Conservation (phyloP, 2,797 vertebrate genomes). For the Smutsia temminckii region DNA sequence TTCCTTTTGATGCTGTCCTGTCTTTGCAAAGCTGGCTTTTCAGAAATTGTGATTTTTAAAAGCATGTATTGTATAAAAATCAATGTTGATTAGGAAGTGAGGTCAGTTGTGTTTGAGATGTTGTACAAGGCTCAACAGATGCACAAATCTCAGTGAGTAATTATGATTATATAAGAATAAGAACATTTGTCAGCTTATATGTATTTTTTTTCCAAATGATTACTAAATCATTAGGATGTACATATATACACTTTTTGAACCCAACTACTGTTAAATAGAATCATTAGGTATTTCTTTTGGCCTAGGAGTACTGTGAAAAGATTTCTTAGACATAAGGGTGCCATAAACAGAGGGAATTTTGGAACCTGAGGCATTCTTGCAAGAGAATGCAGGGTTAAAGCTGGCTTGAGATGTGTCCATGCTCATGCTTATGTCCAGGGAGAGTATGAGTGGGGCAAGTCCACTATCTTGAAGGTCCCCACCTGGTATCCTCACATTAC, state of each 20-base stretch:
- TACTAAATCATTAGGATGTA: neutral
- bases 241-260: neutral
- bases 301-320: neutral
- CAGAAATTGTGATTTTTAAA: neutral
- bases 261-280: neutral
- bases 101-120: neutral
- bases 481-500: too few species aligned
- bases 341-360: neutral
- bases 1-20: neutral
- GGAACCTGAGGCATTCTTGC: neutral
- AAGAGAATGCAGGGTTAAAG: neutral
- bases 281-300: neutral
- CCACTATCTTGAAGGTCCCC: neutral
- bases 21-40: neutral
- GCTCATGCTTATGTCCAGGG: too few species aligned
- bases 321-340: neutral
- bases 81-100: neutral
- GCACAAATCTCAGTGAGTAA: neutral
- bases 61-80: neutral
- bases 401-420: neutral
- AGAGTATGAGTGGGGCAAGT: neutral
- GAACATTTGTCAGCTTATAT: neutral
- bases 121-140: neutral
- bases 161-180: neutral
- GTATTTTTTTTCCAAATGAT: neutral